Conservation (phyloP, 2,888 invertebrate genomes). For the Nudaria mundana region DNA sequence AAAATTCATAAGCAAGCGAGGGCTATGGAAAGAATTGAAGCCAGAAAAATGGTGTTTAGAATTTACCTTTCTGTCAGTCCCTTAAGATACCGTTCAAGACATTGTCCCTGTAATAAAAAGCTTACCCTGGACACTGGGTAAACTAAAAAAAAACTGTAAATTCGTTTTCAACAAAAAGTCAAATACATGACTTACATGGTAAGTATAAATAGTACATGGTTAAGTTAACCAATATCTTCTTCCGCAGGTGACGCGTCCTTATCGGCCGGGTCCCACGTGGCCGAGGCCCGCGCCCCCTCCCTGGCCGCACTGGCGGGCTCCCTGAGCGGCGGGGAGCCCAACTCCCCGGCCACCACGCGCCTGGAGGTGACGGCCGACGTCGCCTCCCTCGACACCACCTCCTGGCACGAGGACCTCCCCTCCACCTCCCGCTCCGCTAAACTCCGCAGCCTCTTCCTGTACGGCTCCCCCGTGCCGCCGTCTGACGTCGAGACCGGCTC, state of each 20-base stretch:
- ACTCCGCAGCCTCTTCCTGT: conserved; percentile 64
- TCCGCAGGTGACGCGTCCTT: conserved; percentile 68
- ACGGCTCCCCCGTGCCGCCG: conserved; percentile 60
- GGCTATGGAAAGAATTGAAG: no score
- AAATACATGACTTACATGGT: no score
- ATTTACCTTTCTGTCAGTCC: no score
- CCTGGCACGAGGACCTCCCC: conserved; percentile 61
- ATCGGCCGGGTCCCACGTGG: conserved; percentile 57
- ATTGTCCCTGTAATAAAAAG: no score
- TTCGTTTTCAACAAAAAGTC: no score
- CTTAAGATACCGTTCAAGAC: no score
- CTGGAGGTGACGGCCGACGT: conserved; percentile 57
- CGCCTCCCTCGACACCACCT: conserved; percentile 49
- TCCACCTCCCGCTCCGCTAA: conserved; percentile 53
- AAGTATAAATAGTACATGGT: no score
- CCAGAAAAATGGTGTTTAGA: no score
- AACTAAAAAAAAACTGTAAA: no score
- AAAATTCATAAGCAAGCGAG: no score
- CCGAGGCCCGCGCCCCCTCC: conserved; percentile 63
- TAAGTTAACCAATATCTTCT: no score
- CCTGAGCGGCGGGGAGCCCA: conserved; percentile 58
- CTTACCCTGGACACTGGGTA: no score
- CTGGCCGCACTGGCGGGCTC: conserved; percentile 72
- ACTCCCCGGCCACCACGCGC: conserved; percentile 50
- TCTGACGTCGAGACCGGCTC: conserved; percentile 57